Percentiles rank a stretch among this genome's conserved stretches.
These are phyloP conservation scores for Peromyscus nudipes DNA, from an alignment of 2,797 vertebrate species.

Conservation along the genomic window DNA sequence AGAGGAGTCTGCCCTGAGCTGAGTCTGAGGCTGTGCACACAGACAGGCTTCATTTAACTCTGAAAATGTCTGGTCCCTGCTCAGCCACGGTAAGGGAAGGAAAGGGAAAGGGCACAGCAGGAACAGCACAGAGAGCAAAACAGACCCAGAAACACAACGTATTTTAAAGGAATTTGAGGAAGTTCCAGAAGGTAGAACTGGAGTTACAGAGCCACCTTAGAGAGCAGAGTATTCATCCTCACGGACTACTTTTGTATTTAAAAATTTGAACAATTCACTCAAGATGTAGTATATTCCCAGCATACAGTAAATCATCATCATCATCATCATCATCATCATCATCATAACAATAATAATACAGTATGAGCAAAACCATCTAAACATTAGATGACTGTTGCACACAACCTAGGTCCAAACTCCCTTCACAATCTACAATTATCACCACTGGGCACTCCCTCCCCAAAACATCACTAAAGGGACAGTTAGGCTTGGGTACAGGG, in stretches of 20 bases:
- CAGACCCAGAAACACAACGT: not conserved
- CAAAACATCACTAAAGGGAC: not conserved
- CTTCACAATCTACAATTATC: not conserved
- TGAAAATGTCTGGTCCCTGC: not conserved
- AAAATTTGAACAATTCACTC: constrained; percentile 10
- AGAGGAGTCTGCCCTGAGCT: not conserved
- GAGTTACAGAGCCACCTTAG: not conserved
- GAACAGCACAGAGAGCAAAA: not conserved
- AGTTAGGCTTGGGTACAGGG: not conserved
- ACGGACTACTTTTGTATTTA: not conserved
- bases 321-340: too few species aligned
- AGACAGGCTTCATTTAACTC: not conserved
- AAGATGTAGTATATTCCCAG: not conserved
- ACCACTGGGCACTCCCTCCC: not conserved
- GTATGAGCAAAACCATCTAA: constrained; percentile 34
- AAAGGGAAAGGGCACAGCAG: not conserved
- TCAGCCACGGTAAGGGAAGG: not conserved
- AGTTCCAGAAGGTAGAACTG: not conserved
- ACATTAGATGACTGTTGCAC: not conserved
- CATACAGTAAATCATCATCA: not conserved
- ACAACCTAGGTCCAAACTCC: not conserved
- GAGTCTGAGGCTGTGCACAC: not conserved
- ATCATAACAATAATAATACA: not conserved
- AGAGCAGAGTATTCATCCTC: not conserved
- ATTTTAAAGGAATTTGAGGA: not conserved